A percentile compares a stretch with the other conserved stretches of the same genome.
Evolutionary conservation across 2,888 invertebrate species (phyloP).

Genomic region (Villa cingulata): DNA sequence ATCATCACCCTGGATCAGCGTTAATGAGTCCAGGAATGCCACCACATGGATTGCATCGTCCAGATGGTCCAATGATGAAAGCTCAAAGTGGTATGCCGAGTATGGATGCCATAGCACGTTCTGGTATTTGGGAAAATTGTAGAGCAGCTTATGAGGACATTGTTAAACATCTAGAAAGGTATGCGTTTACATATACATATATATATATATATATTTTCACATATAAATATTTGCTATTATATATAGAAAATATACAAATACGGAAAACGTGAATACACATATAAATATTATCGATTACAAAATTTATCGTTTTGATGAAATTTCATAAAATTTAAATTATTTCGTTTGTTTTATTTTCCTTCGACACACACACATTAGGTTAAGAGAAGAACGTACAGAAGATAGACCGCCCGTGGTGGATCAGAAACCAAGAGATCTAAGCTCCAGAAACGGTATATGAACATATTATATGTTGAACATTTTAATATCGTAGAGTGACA

Average conservation of each 20-base stretch:
- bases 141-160: conserved; percentile 90
- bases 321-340: neutral
- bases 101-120: conserved; percentile 82
- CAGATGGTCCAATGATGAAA: conserved; percentile 62
- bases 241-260: neutral
- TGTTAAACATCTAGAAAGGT: conserved; percentile 90
- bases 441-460: conserved; percentile 70
- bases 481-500: conserved; percentile 17
- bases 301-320: neutral
- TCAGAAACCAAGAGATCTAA: conserved; percentile 70
- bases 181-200: conserved; percentile 33
- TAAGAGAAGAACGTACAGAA: conserved; percentile 77
- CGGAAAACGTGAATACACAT: neutral
- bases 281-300: neutral
- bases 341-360: neutral
- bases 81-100: conserved; percentile 69
- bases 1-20: conserved; percentile 60
- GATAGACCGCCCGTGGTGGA: conserved; percentile 69
- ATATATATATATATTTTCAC: neutral
- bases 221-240: too few species aligned
- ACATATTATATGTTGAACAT: neutral
- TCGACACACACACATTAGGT: conserved; percentile 44
- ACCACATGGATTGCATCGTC: conserved; percentile 69
- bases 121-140: conserved; percentile 90
- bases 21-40: conserved; percentile 79